Conservation (phyloP, 92 coral and sea anemone genomes). For the Metridium senile region DNA sequence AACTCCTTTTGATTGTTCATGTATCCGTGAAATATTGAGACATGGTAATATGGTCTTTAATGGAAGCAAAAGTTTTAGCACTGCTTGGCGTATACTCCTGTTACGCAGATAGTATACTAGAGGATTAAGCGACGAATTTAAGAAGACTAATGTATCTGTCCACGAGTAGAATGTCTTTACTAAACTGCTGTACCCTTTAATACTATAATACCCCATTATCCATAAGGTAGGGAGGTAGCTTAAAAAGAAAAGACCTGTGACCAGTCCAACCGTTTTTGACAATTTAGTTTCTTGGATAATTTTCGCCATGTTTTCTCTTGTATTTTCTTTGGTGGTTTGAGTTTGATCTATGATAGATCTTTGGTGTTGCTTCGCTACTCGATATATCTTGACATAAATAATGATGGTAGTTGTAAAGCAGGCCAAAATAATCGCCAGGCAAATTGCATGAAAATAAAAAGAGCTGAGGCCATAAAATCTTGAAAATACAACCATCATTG, state of each 20-base stretch:
- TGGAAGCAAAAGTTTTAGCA: not conserved
- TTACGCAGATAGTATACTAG: conserved; percentile 25
- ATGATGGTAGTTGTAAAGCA: conserved; percentile 20
- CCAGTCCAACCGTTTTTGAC: conserved; percentile 10
- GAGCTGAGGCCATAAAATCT: conserved; percentile 20
- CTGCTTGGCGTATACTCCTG: conserved; percentile 4
- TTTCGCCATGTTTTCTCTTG: not conserved
- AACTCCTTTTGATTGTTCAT: no score
- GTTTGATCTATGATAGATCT: conserved; percentile 18
- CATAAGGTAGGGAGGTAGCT: conserved; percentile 26
- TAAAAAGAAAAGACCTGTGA: conserved; percentile 27
- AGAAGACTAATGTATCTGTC: conserved; percentile 33
- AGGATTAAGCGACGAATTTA: conserved; percentile 30
- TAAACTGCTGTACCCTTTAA: conserved; percentile 24
- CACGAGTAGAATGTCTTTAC: conserved; percentile 21
- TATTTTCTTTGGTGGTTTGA: not conserved
- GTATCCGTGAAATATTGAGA: no score
- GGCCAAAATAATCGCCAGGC: conserved; percentile 11
- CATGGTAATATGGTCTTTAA: no score
- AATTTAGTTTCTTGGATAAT: conserved; percentile 12
- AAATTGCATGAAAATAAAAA: conserved; percentile 14
- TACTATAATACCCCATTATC: conserved; percentile 26
- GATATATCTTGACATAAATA: conserved; percentile 28
- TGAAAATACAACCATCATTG: conserved; percentile 6
- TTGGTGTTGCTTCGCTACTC: conserved; percentile 26